phyloP scores from a whole-genome alignment of 2,113 vertebrate species.

The Tapirus terrestris region DNA sequence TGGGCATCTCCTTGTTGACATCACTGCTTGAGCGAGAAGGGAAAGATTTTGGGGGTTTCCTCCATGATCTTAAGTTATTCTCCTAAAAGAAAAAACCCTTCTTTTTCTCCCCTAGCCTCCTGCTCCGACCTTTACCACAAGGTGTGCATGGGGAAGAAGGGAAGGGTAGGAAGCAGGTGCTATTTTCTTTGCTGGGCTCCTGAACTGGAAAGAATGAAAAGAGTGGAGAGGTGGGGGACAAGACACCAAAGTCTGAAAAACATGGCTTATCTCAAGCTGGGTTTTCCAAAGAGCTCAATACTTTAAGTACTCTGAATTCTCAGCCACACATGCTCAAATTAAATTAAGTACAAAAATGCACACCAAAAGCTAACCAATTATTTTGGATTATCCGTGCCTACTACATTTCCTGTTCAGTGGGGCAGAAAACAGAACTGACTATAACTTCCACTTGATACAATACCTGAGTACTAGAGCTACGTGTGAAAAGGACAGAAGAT shows the following conservation, averaged over 20 bases:
- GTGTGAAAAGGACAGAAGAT: slow-evolving; percentile 18
- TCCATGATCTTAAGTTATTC: neutral
- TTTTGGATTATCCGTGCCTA: slow-evolving; percentile 70
- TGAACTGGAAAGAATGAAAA: slow-evolving; percentile 38
- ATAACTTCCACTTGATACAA: slow-evolving; percentile 61
- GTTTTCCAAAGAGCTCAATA: slow-evolving; percentile 5
- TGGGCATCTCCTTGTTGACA: neutral
- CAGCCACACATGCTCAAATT: slow-evolving; percentile 38
- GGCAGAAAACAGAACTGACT: slow-evolving; percentile 72
- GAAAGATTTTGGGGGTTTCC: neutral
- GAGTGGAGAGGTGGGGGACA: neutral
- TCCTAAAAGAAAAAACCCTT: neutral
- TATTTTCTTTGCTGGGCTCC: neutral
- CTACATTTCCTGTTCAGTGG: slow-evolving; percentile 68
- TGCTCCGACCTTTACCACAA: neutral
- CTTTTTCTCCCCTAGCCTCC: neutral
- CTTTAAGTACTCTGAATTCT: slow-evolving; percentile 50
- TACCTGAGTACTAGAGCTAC: slow-evolving; percentile 53
- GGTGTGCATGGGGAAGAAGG: neutral
- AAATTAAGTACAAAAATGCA: slow-evolving; percentile 65
- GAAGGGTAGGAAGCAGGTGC: neutral
- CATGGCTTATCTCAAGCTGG: neutral
- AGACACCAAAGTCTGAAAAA: slow-evolving; percentile 3
- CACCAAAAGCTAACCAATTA: slow-evolving; percentile 68
- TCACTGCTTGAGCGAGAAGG: neutral